Conservation (phyloP, 92 coral and sea anemone genomes). For the Phymanthus crucifer region DNA sequence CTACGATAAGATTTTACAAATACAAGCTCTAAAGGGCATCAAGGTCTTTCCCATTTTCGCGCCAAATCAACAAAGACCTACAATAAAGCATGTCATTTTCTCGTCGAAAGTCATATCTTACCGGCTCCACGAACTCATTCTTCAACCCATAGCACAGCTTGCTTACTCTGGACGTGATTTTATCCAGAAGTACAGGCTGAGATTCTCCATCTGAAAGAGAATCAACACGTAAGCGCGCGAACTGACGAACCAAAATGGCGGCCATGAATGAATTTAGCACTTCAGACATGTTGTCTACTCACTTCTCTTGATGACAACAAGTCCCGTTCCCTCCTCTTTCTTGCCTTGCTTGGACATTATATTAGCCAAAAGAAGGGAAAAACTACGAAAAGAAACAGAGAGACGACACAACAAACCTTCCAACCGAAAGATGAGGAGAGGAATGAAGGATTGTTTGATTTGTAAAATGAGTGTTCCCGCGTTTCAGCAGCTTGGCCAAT, state of each 20-base stretch:
- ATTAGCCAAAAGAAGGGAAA: constrained; percentile 10
- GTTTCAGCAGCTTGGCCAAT: constrained; percentile 18
- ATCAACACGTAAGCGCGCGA: constrained; percentile 2
- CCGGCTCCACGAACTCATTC: constrained; percentile 86
- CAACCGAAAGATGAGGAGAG: background rate
- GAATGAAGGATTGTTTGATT: constrained; percentile 1
- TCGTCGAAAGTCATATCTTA: constrained; percentile 39
- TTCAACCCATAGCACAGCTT: constrained; percentile 85
- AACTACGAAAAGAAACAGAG: background rate
- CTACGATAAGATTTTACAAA: background rate
- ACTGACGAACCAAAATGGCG: constrained; percentile 66
- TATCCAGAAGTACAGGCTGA: constrained; percentile 78
- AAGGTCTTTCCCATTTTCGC: constrained; percentile 11
- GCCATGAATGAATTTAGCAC: constrained; percentile 16
- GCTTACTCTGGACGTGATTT: constrained; percentile 84
- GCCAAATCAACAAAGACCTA: constrained; percentile 17
- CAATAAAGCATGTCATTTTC: background rate
- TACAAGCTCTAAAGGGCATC: background rate
- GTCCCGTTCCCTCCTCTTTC: constrained; percentile 25
- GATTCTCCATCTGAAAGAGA: constrained; percentile 68
- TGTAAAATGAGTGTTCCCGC: constrained; percentile 41
- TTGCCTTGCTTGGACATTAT: constrained; percentile 57
- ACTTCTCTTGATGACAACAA: constrained; percentile 77
- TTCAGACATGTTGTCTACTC: constrained; percentile 9
- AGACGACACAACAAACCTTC: background rate